Evolutionary conservation across 2,888 invertebrate species (phyloP).

Genomic region (Netelia fuscicornis): DNA sequence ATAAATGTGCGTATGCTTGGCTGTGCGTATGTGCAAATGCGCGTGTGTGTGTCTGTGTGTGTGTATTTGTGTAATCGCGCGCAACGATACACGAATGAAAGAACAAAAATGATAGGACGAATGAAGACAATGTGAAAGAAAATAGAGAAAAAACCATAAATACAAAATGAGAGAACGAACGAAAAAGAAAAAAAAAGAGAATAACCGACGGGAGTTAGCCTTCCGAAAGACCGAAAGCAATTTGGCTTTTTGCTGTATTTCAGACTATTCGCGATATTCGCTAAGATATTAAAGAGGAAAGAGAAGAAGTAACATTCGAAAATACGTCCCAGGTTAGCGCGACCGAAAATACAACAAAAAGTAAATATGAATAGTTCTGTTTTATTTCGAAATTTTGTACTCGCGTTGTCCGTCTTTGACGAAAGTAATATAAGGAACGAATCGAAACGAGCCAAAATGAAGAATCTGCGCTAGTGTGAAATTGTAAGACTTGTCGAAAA

Average conservation of each 20-base stretch:
- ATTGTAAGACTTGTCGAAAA: conserved; percentile 36
- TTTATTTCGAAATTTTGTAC: conserved; percentile 38
- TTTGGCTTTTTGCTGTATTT: conserved; percentile 77
- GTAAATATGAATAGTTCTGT: conserved; percentile 1
- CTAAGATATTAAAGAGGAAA: conserved; percentile 74
- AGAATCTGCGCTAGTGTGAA: conserved; percentile 21
- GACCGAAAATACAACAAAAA: conserved; percentile 69
- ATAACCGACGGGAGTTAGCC: conserved; percentile 50
- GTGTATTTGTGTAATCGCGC: conserved; percentile 54
- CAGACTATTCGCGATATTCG: conserved; percentile 77
- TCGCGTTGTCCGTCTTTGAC: conserved; percentile 15
- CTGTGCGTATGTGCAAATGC: conserved; percentile 2
- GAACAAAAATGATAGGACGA: neutral
- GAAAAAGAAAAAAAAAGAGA: conserved; percentile 17
- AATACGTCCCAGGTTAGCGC: conserved; percentile 82
- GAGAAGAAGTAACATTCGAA: conserved; percentile 74
- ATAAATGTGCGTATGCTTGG: conserved; percentile 21
- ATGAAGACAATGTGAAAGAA: conserved; percentile 12
- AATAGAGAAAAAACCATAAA: conserved; percentile 26
- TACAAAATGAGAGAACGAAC: conserved; percentile 18
- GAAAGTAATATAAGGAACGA: neutral
- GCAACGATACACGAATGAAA: conserved; percentile 50
- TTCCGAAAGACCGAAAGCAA: conserved; percentile 58
- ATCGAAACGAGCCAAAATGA: neutral
- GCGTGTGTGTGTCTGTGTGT: conserved; percentile 29